Evolutionary conservation across 2,113 vertebrate genomes (phyloP), one percentile per base, ranked within the genome.

Genomic region (Synodontis membranacea): DNA sequence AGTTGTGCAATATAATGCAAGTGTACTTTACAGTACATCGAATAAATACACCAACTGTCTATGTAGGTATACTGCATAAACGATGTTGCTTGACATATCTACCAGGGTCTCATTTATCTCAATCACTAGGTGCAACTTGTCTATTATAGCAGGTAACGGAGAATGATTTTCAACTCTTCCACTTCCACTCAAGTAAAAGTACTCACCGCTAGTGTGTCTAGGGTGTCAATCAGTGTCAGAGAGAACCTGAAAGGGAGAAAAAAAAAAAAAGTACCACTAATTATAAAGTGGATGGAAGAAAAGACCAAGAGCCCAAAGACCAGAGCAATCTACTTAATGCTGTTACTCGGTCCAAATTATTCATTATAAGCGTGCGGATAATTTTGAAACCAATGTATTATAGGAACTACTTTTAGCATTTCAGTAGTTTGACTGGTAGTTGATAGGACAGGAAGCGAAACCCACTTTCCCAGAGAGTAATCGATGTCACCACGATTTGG

Each of bases 181-280:
- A 21, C 48, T 39, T n/a, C 12, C 39, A 19, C 19, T 17, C 31
- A n/a, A 82, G 28, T 52, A 50, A 14, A 84, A 48, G 21, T 70
- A 93, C 95, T 94, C 88, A 96, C 95, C 93, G 95, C 95, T 83
- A 96, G 90, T 5, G 95, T 96, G 83, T 96, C 95, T 31, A 96
- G 93, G 37, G 94, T 94, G 91, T 96, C 95, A 28, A 96, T 95
- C 82, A 96, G 88, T 14, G 95, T 96, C 85, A 96, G 94, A 79
- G 95, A 96, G 91, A 96, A 96, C 90, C 95, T 96, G 60, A 34
- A 84, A 80, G 76, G 85, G 50, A 76, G 46, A 68, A 11, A 52
- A 50, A 31, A 50, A n/a, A 17, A 3, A 9, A 6, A 39, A 0
- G 31, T 2, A 37, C 15, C 21, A 74, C 6, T 54, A 9, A 31